phyloP scores from a whole-genome alignment of 2,888 invertebrate species.

The Thereva unica region DNA sequence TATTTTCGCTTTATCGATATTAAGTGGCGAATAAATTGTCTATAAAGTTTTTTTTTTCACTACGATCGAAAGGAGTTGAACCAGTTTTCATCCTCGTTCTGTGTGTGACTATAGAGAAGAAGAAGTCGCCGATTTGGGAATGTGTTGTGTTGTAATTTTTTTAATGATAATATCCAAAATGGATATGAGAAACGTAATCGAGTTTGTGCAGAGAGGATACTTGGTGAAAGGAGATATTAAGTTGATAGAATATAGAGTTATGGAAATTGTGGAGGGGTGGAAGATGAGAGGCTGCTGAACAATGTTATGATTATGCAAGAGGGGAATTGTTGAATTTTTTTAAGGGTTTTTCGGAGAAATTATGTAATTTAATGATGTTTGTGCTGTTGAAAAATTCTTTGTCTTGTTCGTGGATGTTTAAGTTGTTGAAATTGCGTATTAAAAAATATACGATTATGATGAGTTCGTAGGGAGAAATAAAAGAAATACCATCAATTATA shows the following conservation, averaged over 20 bases:
- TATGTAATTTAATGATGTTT: no score
- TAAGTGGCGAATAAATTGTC: slow-evolving; percentile 55
- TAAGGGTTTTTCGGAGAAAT: no score
- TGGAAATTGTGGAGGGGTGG: neutral
- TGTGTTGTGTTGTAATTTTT: slow-evolving; percentile 37
- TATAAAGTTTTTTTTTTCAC: slow-evolving; percentile 48
- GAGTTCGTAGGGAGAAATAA: no score
- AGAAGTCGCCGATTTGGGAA: slow-evolving; percentile 30
- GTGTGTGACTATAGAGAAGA: neutral
- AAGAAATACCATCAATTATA: no score
- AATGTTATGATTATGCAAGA: no score
- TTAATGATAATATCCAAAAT: slow-evolving; percentile 35
- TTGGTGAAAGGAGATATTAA: slow-evolving; percentile 18
- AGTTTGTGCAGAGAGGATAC: neutral
- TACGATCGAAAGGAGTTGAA: neutral
- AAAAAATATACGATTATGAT: no score
- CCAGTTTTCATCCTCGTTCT: no score
- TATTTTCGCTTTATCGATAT: slow-evolving; percentile 48
- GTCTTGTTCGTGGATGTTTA: no score
- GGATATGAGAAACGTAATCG: slow-evolving; percentile 5
- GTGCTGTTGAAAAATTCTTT: no score
- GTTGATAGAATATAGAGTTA: slow-evolving; percentile 18
- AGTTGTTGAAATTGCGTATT: no score
- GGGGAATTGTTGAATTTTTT: no score
- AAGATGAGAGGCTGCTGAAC: no score